A percentile compares a stretch with the other conserved stretches of the same genome.
These are phyloP conservation scores for Menura novaehollandiae DNA, from an alignment of 2,113 vertebrate genomes.

Conservation along the genomic window DNA sequence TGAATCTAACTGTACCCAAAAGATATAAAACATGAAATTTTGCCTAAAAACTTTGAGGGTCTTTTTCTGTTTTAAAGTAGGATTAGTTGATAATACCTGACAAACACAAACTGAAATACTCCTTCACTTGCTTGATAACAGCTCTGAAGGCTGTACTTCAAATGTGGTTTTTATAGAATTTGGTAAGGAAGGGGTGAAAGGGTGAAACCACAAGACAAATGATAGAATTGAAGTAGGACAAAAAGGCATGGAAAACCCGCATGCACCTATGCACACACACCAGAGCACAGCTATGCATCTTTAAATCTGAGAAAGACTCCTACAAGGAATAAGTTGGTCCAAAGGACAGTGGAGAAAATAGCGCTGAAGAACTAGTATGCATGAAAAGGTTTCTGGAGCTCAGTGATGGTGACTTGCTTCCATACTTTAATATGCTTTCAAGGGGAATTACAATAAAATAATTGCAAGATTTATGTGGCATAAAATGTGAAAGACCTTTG, in stretches of 20 bases:
- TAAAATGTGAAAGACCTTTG: neutral
- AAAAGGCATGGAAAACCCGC: neutral
- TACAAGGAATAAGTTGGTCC: neutral
- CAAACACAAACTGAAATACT: neutral
- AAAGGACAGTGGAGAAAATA: neutral
- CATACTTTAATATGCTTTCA: neutral
- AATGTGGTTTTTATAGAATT: neutral
- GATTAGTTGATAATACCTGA: neutral
- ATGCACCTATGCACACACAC: neutral
- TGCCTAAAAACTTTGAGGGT: neutral
- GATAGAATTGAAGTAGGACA: neutral
- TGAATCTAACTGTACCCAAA: neutral
- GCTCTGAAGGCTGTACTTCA: neutral
- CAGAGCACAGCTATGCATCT: neutral
- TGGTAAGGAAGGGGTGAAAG: neutral
- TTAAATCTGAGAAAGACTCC: neutral
- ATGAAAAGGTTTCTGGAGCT: neutral
- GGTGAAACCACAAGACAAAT: neutral
- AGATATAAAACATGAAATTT: neutral
- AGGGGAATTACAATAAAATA: neutral
- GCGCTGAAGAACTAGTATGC: neutral
- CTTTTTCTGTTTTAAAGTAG: neutral
- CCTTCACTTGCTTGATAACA: neutral
- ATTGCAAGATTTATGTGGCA: neutral
- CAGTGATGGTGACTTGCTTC: neutral